Percentiles rank a stretch among this genome's conserved stretches.
These are phyloP conservation scores for Panagrolaimus sp. DNA, from an alignment of 1,140 invertebrate genomes.

Conservation along the genomic window DNA sequence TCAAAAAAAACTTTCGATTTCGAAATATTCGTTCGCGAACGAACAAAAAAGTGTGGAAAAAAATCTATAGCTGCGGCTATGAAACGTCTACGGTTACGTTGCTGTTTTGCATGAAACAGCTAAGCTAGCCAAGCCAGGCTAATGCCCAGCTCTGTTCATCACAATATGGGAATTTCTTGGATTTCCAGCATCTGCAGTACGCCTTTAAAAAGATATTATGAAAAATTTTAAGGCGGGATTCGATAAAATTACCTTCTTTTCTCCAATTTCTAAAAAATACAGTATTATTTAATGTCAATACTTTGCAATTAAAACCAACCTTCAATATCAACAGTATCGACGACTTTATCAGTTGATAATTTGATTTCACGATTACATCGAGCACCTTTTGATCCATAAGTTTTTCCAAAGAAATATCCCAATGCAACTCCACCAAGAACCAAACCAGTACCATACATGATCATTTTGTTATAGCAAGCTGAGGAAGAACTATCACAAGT, in stretches of 20 bases:
- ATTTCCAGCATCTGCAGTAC: conserved; percentile 26
- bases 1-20: no score
- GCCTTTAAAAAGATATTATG: no score
- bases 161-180: background rate
- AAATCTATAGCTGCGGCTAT: no score
- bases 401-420: conserved; percentile 3
- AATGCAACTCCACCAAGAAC: background rate
- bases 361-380: background rate
- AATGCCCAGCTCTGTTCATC: no score
- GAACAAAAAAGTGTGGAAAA: background rate
- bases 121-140: no score
- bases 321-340: conserved; percentile 14
- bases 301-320: no score
- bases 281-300: no score
- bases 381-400: background rate
- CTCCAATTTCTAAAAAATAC: background rate
- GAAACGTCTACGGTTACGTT: no score
- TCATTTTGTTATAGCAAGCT: background rate
- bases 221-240: no score
- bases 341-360: conserved; percentile 3
- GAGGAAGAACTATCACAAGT: background rate
- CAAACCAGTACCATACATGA: background rate
- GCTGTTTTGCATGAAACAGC: no score
- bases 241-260: no score
- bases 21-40: no score